phyloP scores from a whole-genome alignment of 2,888 invertebrate species.

The Cryptophagus acutangulus region DNA sequence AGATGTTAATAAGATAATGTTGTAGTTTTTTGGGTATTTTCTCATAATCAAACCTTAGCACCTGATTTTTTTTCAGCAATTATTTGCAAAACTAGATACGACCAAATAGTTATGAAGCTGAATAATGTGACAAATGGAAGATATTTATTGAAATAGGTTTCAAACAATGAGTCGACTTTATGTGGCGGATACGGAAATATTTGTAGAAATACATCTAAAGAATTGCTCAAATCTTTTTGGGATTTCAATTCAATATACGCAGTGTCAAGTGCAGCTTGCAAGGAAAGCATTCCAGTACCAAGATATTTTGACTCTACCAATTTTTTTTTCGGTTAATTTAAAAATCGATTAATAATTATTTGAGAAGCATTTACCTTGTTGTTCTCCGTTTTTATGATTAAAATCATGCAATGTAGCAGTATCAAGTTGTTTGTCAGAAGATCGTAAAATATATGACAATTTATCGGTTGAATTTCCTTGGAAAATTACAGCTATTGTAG shows the following conservation, averaged over 20 bases:
- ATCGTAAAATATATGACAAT: constrained; percentile 37
- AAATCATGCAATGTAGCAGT: too few species aligned
- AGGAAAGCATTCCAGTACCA: too few species aligned
- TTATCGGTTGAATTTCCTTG: constrained; percentile 30
- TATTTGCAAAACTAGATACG: constrained; percentile 52
- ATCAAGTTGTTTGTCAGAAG: constrained; percentile 27
- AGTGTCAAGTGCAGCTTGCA: too few species aligned
- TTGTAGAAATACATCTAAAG: neutral
- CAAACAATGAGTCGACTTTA: constrained; percentile 35
- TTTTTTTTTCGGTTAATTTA: too few species aligned
- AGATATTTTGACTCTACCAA: too few species aligned
- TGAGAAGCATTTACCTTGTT: too few species aligned
- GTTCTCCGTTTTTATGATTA: too few species aligned
- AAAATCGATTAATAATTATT: too few species aligned
- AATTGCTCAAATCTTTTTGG: neutral
- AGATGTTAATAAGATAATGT: neutral
- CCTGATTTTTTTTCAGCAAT: constrained; percentile 59
- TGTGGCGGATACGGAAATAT: constrained; percentile 55
- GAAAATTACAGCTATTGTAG: constrained; percentile 36
- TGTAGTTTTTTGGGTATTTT: neutral
- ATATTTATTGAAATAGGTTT: constrained; percentile 37
- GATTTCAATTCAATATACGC: too few species aligned
- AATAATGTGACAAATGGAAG: constrained; percentile 46
- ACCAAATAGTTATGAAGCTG: constrained; percentile 52
- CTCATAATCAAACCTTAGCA: constrained; percentile 55